These are phyloP conservation scores for Mola mola DNA, from an alignment of 2,113 vertebrate genomes.

Conservation along the genomic window DNA sequence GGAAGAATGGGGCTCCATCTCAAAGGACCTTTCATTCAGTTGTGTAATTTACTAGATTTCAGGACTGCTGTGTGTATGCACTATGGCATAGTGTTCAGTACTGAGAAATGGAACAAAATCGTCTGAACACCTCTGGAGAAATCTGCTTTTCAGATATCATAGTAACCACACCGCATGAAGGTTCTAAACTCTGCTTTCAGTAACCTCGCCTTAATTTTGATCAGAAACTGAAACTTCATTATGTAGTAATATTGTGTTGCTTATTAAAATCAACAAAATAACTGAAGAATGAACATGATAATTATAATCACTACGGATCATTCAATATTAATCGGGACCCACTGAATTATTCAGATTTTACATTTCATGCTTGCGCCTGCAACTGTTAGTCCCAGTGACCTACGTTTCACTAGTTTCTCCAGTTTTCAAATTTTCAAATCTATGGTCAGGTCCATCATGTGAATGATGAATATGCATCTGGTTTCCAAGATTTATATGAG, in stretches of 20 bases:
- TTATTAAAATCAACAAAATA: no score
- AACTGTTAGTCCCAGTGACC: neutral
- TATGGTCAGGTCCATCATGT: neutral
- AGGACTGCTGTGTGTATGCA: conserved; percentile 14
- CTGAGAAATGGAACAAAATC: conserved; percentile 3
- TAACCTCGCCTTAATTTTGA: neutral
- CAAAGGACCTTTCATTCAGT: conserved; percentile 56
- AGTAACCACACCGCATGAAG: neutral
- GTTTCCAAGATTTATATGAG: neutral
- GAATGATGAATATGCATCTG: neutral
- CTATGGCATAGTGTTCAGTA: neutral
- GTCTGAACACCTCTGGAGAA: neutral
- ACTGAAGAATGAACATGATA: no score
- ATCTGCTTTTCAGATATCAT: neutral
- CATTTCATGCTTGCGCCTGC: no score
- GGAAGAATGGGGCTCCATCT: conserved; percentile 64
- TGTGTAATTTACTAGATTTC: conserved; percentile 1
- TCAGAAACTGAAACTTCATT: no score
- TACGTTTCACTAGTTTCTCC: neutral
- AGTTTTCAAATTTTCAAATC: neutral
- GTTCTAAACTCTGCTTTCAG: neutral
- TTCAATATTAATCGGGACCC: no score
- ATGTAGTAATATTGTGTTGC: no score
- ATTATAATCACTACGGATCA: no score
- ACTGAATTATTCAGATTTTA: no score